phyloP scores from a whole-genome alignment of 2,888 invertebrate genomes.

The Drosophila affinis region DNA sequence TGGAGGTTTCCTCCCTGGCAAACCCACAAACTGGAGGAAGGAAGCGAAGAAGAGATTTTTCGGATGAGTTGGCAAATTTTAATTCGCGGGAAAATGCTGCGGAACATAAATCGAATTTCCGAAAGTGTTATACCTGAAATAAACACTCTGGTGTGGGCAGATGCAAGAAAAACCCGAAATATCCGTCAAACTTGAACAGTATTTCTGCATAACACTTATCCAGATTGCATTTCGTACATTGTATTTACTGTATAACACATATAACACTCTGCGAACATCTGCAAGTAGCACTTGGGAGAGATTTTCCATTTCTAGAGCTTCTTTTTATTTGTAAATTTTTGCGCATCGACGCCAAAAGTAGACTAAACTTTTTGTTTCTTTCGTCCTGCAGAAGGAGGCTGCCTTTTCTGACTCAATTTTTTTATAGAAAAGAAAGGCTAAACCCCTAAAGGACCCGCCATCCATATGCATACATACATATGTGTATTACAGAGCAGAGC shows the following conservation, averaged over 20 bases:
- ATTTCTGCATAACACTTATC: neutral
- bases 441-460: neutral
- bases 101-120: neutral
- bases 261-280: no score
- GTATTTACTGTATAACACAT: neutral
- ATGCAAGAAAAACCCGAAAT: neutral
- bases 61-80: conserved; percentile 35
- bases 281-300: no score
- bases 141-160: no score
- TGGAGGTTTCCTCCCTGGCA: neutral
- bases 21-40: neutral
- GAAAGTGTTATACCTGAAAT: neutral
- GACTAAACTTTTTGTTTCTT: conserved; percentile 1
- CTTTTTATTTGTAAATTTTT: neutral
- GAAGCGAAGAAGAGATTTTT: conserved; percentile 10
- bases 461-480: neutral
- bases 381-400: neutral
- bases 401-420: conserved; percentile 32
- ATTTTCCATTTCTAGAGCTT: no score
- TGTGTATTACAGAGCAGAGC: conserved; percentile 16
- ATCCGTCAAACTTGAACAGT: no score
- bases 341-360: neutral
- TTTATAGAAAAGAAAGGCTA: conserved; percentile 32
- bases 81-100: conserved; percentile 5
- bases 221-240: neutral